phyloP scores from a whole-genome alignment of 2,113 vertebrate species.

The Pseudorectes ferrugineus region DNA sequence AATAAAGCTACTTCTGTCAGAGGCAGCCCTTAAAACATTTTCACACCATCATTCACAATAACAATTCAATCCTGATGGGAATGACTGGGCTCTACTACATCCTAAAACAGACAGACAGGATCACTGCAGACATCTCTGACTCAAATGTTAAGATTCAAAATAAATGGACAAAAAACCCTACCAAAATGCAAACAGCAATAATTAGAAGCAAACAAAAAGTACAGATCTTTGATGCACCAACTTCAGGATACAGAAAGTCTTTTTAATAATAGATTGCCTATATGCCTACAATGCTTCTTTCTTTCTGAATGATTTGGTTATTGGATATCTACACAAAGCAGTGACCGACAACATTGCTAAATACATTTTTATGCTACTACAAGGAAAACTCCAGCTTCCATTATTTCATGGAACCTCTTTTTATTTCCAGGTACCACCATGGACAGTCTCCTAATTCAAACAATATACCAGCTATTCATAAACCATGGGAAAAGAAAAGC shows the following conservation, averaged over 20 bases:
- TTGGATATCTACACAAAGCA: background rate
- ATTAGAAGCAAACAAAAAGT: background rate
- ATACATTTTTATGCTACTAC: background rate
- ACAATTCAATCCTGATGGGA: background rate
- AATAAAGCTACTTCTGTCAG: background rate
- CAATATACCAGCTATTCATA: constrained; percentile 1
- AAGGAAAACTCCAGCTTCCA: background rate
- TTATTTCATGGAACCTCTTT: background rate
- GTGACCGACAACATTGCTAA: background rate
- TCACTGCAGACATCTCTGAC: background rate
- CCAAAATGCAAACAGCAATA: background rate
- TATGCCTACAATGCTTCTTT: background rate
- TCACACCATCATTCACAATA: background rate
- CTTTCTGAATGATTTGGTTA: background rate
- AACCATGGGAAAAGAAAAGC: background rate
- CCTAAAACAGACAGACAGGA: background rate
- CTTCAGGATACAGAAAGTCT: background rate
- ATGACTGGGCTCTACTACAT: background rate
- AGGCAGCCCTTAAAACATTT: background rate
- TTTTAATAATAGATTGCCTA: background rate
- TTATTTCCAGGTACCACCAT: constrained; percentile 21
- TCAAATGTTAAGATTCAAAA: background rate
- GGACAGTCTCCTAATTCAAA: background rate
- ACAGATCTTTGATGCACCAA: background rate
- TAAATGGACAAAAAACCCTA: background rate